Evolutionary conservation across 2,113 vertebrate species (phyloP).

Genomic region (Sminthopsis crassicaudata): DNA sequence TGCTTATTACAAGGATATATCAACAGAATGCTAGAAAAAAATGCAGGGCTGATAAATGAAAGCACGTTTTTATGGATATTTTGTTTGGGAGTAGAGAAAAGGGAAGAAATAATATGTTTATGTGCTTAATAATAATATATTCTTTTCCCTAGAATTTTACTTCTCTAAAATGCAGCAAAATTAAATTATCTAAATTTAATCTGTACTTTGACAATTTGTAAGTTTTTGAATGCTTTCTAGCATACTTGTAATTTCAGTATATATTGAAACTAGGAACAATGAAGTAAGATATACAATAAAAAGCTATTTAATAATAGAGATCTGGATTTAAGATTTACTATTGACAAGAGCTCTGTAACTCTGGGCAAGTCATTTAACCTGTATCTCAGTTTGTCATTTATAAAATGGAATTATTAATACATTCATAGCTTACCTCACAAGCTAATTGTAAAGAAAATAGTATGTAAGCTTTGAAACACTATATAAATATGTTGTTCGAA

Average conservation of each 20-base stretch:
- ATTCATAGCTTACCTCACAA: not conserved
- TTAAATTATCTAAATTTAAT: not conserved
- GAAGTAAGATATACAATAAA: not conserved
- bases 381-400: not conserved
- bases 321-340: not conserved
- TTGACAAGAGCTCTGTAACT: not conserved
- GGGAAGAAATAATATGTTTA: not conserved
- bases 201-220: not conserved
- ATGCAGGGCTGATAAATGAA: not conserved
- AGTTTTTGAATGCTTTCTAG: not conserved
- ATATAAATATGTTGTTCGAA: not conserved
- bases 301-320: not conserved
- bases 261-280: not conserved
- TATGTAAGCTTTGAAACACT: not conserved
- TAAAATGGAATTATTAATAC: not conserved
- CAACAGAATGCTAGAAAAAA: not conserved
- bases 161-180: not conserved
- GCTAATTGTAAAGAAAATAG: not conserved
- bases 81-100: not conserved
- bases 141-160: not conserved
- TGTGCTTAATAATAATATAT: not conserved
- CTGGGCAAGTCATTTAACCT: not conserved
- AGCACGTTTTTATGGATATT: not conserved
- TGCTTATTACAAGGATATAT: not conserved
- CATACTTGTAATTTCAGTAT: not conserved